Base-by-base conservation (phyloP, 2,888 invertebrate species). In the Eubasilissa splendida region DNA sequence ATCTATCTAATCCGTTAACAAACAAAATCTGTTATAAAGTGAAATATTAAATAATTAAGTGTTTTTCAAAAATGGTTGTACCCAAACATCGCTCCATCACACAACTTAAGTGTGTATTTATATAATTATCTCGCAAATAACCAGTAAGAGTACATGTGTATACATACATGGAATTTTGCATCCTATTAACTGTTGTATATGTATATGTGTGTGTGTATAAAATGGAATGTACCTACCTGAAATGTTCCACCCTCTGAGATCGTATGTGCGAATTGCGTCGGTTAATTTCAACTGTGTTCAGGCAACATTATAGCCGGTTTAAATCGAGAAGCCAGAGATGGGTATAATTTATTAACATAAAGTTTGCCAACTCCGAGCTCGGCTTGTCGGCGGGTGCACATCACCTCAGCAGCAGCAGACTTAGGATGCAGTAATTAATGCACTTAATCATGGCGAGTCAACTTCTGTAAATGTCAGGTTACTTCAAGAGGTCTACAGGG, bases 341-440 rank as follows among this genome's bases (percentile, higher is more conserved):
- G 79, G 53, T 65, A 87, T 90, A 89, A 90, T 90, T 90, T 90
- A 90, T 90, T 89, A 89, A 89, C 88, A 88, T 88, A 86, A 88
- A 89, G 88, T 88, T 89, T 82, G 88, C 88, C 88, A 88, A 85
- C 85, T 86, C 88, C 81, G 66, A 56, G 65, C 80, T 76, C 54
- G 76, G 80, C 56, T 53, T 76, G 80, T 80, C 75, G 79, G 79
- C 33, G 65, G 12, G 68, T 56, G 58, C 33, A 50, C 66, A 58
- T 76, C 63, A 77, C 77, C 77, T 77, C 14, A 11, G 65, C 5
- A 22, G 22, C 22, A 22, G 22, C 22, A 22, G 56, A 42, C 68
- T 77, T 54, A 12, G 68, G 22, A 56, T 50, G 77, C 50, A 53
- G 52, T 78, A 78, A 78, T 71, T 70, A 78, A 71, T 68, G 53